phyloP scores from a whole-genome alignment of 2,888 invertebrate genomes.

The Nomada lathburiana region DNA sequence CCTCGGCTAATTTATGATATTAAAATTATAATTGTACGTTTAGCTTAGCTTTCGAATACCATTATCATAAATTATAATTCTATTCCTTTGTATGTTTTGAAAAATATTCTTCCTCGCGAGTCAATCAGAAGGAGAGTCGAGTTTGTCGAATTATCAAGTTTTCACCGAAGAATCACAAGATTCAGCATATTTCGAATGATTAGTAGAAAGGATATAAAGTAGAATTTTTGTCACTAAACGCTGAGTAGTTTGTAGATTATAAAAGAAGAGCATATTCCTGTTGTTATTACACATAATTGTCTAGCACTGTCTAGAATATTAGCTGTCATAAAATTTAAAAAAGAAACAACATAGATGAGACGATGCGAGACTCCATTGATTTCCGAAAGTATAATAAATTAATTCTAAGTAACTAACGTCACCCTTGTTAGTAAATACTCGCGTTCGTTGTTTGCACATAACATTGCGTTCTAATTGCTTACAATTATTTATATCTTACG shows the following conservation, averaged over 20 bases:
- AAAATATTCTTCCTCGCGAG: too few relatives aligned
- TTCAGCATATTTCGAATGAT: slow-evolving; percentile 50
- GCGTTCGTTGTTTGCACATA: too few relatives aligned
- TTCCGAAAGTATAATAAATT: not conserved
- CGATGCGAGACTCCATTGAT: not conserved
- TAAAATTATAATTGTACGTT: too few relatives aligned
- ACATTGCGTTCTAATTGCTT: too few relatives aligned
- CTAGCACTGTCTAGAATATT: not conserved
- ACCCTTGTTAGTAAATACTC: not conserved
- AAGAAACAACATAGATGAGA: not conserved
- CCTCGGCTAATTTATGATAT: too few relatives aligned
- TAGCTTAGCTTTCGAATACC: too few relatives aligned
- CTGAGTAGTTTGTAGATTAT: slow-evolving; percentile 33
- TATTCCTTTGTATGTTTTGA: too few relatives aligned
- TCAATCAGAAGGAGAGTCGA: too few relatives aligned
- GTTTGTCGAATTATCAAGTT: not conserved
- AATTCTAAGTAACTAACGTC: not conserved
- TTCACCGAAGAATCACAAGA: not conserved
- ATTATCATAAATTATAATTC: too few relatives aligned
- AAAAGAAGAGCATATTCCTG: not conserved
- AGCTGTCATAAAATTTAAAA: not conserved
- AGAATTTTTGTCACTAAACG: slow-evolving; percentile 3
- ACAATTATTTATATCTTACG: too few relatives aligned
- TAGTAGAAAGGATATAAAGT: slow-evolving; percentile 11
- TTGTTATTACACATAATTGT: not conserved